Evolutionary conservation across 2,888 invertebrate species (phyloP).

Genomic region (Drosophila koepferae): DNA sequence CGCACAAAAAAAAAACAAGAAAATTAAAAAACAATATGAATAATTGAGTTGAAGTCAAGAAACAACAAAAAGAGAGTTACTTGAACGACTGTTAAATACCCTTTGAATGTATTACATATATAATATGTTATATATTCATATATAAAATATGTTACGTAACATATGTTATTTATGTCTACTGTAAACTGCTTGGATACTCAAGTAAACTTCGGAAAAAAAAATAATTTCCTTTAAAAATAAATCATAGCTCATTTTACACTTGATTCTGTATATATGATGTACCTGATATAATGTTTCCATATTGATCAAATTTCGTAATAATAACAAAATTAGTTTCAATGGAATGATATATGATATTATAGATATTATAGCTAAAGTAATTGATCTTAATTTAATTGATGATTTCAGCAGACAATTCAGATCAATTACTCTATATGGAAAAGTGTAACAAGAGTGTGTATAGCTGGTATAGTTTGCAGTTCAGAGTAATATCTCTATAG

Average conservation of each 20-base stretch:
- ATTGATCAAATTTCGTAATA: background rate
- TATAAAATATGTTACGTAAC: background rate
- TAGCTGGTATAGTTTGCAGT: too few species aligned
- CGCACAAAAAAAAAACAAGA: background rate
- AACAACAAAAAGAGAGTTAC: background rate
- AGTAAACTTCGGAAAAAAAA: too few species aligned
- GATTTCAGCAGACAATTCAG: background rate
- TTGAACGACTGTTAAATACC: background rate
- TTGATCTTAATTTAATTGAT: too few species aligned
- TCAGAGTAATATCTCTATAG: background rate
- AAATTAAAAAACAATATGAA: slow-evolving; percentile 11
- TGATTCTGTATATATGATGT: background rate
- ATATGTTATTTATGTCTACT: background rate
- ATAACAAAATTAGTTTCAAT: background rate
- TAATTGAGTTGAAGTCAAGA: slow-evolving; percentile 13
- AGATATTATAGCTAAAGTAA: background rate
- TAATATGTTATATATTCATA: background rate
- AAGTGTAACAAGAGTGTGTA: background rate
- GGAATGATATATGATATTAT: too few species aligned
- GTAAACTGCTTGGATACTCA: background rate
- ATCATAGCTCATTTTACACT: background rate
- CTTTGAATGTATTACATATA: background rate
- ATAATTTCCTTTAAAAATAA: background rate
- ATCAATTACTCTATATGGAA: background rate
- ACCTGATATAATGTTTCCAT: background rate